These are phyloP conservation scores for Lasioglossum leucozonium DNA, from an alignment of 2,888 invertebrate species.

Conservation along the genomic window DNA sequence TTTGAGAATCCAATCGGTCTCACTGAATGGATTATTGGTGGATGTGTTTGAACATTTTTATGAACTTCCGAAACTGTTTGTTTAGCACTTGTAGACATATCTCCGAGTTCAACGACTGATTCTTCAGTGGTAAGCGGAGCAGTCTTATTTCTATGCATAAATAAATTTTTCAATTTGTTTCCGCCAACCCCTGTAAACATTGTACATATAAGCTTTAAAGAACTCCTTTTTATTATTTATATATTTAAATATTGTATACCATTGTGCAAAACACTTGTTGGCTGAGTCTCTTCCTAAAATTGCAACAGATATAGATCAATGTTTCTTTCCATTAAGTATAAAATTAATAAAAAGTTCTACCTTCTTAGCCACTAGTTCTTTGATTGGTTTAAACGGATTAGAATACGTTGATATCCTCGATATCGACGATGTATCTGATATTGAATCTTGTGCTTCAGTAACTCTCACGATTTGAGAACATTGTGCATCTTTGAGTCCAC, in stretches of 20 bases:
- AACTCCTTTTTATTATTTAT: not conserved
- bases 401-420: slow-evolving; percentile 75
- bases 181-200: slow-evolving; percentile 54
- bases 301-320: slow-evolving; percentile 19
- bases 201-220: not conserved
- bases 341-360: slow-evolving; percentile 52
- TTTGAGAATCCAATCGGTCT: slow-evolving; percentile 47
- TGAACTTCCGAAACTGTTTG: slow-evolving; percentile 34
- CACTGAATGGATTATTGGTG: slow-evolving; percentile 66
- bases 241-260: slow-evolving; percentile 58
- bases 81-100: slow-evolving; percentile 33
- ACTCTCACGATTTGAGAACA: slow-evolving; percentile 50
- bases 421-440: slow-evolving; percentile 72
- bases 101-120: slow-evolving; percentile 56
- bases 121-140: slow-evolving; percentile 74
- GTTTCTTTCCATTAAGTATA: not conserved
- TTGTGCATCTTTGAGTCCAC: slow-evolving; percentile 75
- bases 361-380: slow-evolving; percentile 71
- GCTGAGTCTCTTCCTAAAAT: slow-evolving; percentile 55
- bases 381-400: slow-evolving; percentile 78
- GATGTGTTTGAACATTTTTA: slow-evolving; percentile 59
- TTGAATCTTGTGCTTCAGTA: slow-evolving; percentile 57
- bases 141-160: slow-evolving; percentile 77
- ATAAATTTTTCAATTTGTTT: slow-evolving; percentile 68
- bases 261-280: slow-evolving; percentile 60